phyloP scores from a whole-genome alignment of 2,888 invertebrate species.

The Sycophila texana region DNA sequence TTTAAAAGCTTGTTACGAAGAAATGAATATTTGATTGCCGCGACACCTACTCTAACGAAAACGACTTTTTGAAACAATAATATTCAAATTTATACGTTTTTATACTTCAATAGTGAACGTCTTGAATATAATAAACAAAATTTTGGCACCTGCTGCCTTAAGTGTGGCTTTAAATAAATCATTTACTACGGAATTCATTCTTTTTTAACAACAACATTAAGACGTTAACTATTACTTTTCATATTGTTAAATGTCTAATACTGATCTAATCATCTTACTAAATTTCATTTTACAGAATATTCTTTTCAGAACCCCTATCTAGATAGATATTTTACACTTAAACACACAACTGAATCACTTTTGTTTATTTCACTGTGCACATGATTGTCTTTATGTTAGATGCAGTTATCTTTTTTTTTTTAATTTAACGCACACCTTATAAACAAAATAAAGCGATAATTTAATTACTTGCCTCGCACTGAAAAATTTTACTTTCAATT shows the following conservation, averaged over 20 bases:
- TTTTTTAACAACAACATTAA: background rate
- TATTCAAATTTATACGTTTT: constrained; percentile 10
- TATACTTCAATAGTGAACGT: background rate
- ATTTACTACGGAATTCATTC: no score
- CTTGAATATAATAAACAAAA: background rate
- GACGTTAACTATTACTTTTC: constrained; percentile 5
- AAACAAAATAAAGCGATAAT: no score
- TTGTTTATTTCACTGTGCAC: no score
- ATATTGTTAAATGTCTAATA: background rate
- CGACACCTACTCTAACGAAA: background rate
- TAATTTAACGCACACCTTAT: no score
- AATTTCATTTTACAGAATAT: constrained; percentile 36
- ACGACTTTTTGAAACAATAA: constrained; percentile 19
- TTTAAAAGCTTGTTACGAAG: constrained; percentile 15
- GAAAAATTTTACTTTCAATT: no score
- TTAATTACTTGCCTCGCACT: no score
- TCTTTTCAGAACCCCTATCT: constrained; percentile 32
- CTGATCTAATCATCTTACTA: constrained; percentile 1
- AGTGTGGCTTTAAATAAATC: no score
- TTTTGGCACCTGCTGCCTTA: background rate
- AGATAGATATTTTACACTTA: constrained; percentile 5
- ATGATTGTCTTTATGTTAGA: no score
- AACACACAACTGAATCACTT: background rate
- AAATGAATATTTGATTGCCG: background rate
- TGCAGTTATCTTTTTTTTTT: no score